These are phyloP conservation scores for Busseola fusca DNA, from an alignment of 2,888 invertebrate genomes.

Conservation along the genomic window DNA sequence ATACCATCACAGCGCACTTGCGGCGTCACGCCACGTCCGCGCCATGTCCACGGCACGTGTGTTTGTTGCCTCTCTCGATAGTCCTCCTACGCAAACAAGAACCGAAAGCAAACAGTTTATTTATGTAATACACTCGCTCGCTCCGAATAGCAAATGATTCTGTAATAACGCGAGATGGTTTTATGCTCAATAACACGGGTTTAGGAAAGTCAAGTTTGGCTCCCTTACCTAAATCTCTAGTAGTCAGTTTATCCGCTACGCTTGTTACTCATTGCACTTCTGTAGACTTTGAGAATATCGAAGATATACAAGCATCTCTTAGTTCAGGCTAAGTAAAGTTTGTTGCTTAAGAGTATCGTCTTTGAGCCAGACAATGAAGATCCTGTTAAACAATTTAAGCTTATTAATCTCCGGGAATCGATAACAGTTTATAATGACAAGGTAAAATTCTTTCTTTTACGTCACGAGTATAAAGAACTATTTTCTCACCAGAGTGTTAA, in stretches of 20 bases:
- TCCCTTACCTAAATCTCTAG: constrained; percentile 20
- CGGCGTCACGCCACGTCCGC: constrained; percentile 29
- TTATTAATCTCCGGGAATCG: constrained; percentile 20
- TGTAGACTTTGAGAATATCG: constrained; percentile 36
- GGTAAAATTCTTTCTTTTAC: background rate
- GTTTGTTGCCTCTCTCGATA: constrained; percentile 33
- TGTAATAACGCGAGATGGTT: constrained; percentile 49
- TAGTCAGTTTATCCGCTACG: background rate
- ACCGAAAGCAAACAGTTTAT: constrained; percentile 54
- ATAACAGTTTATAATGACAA: constrained; percentile 19
- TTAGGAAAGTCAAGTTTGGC: constrained; percentile 15
- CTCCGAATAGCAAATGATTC: constrained; percentile 46
- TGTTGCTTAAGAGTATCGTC: constrained; percentile 38
- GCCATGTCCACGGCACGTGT: constrained; percentile 40
- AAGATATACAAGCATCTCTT: constrained; percentile 47
- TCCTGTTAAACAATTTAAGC: constrained; percentile 34
- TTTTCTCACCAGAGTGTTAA: constrained; percentile 10
- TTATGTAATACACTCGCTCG: constrained; percentile 44
- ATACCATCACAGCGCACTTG: constrained; percentile 6
- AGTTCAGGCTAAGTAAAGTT: constrained; percentile 48
- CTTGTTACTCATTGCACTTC: constrained; percentile 45
- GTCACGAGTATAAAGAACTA: background rate
- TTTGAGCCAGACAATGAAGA: constrained; percentile 41
- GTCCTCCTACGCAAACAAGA: constrained; percentile 58
- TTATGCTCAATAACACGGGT: constrained; percentile 28